Percentiles rank a stretch among this genome's conserved stretches.
These are phyloP conservation scores for Synanceia verrucosa DNA, from an alignment of 2,797 vertebrate species.

Conservation along the genomic window DNA sequence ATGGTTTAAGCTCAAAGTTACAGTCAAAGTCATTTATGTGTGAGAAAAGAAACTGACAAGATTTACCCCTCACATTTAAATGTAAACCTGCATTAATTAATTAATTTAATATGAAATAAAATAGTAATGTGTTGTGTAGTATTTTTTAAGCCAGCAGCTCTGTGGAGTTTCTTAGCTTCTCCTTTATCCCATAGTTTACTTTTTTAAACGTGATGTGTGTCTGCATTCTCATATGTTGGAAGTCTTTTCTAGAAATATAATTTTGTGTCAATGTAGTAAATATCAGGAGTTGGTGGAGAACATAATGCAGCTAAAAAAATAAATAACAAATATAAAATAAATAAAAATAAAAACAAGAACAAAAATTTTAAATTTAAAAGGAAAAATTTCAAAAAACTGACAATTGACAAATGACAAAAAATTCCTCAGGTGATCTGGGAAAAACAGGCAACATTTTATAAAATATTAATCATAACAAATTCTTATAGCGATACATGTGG, in stretches of 20 bases:
- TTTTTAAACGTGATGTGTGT: not conserved
- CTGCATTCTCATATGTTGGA: not conserved
- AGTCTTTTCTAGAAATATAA: not conserved
- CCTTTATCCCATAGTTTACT: not conserved
- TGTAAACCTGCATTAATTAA: conserved; percentile 12
- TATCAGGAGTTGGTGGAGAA: not conserved
- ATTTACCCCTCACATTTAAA: conserved; percentile 3
- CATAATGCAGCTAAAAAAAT: not conserved
- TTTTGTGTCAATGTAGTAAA: too few species aligned
- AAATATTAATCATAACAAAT: not conserved
- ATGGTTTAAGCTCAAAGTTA: conserved; percentile 71
- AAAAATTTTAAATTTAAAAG: not conserved
- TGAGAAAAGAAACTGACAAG: not conserved
- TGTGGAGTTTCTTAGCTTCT: not conserved
- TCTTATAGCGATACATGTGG: not conserved
- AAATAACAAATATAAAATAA: not conserved
- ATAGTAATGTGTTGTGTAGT: not conserved
- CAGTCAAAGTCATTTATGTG: conserved; percentile 55
- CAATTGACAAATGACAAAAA: not conserved
- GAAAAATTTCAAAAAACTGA: too few species aligned
- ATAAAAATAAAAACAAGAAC: too few species aligned
- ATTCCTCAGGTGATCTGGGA: rapidly evolving
- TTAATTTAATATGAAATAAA: conserved; percentile 8
- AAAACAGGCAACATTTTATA: not conserved
- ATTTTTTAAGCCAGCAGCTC: not conserved